Evolutionary conservation across 1,140 invertebrate species (phyloP).

Genomic region (Dreissena rostriformis): DNA sequence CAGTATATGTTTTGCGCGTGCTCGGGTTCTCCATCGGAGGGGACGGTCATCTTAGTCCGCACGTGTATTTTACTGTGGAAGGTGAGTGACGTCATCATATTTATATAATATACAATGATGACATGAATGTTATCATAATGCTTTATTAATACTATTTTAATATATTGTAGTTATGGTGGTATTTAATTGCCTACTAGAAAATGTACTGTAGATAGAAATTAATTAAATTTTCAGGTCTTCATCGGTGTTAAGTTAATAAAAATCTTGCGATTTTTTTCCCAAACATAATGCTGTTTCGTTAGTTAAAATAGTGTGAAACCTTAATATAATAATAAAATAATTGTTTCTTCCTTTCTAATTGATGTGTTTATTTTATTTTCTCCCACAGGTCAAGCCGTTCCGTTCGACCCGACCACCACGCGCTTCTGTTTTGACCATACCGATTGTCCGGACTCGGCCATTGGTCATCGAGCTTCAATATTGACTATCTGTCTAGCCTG

Average conservation of each 20-base stretch:
- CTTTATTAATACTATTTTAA: too few species aligned
- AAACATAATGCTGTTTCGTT: too few species aligned
- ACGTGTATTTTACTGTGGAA: constrained; percentile 51
- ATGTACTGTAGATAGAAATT: too few species aligned
- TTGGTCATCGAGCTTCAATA: neutral
- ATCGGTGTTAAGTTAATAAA: too few species aligned
- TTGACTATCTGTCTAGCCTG: neutral
- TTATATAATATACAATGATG: neutral
- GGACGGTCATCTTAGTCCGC: constrained; percentile 48
- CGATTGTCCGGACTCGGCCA: neutral
- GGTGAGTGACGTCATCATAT: constrained; percentile 3
- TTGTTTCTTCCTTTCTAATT: neutral
- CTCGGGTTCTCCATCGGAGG: constrained; percentile 49
- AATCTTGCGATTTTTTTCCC: too few species aligned
- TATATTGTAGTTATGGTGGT: too few species aligned
- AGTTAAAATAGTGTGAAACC: neutral
- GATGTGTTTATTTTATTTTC: constrained; percentile 9
- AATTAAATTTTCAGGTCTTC: too few species aligned
- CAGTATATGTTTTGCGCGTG: constrained; percentile 48
- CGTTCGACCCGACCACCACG: constrained; percentile 63
- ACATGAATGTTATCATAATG: too few species aligned
- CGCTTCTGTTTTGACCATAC: constrained; percentile 40
- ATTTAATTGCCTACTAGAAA: too few species aligned
- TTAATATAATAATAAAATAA: neutral
- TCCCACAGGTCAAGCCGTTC: constrained; percentile 59